A percentile compares a stretch with the other conserved stretches of the same genome.
Evolutionary conservation across 2,888 invertebrate species (phyloP).

Genomic region (Drosophila limbata): DNA sequence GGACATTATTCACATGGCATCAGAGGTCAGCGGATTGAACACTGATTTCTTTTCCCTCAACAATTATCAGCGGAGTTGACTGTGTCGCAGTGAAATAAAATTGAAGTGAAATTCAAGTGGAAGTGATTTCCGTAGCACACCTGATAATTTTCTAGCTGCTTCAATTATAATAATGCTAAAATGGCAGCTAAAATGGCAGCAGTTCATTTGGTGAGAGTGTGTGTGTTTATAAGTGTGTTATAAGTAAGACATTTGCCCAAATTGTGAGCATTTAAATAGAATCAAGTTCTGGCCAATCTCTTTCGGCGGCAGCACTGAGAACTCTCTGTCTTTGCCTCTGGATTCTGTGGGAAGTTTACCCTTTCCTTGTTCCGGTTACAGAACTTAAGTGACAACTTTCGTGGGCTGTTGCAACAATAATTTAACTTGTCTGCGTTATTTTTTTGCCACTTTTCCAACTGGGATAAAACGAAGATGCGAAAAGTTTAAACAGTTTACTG

Average conservation of each 20-base stretch:
- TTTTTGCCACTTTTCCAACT: slow-evolving; percentile 32
- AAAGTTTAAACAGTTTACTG: slow-evolving; percentile 67
- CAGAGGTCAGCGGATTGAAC: too few species aligned
- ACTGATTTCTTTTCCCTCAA: too few species aligned
- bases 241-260: slow-evolving; percentile 39
- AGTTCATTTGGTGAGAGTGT: not conserved
- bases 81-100: too few species aligned
- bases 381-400: slow-evolving; percentile 39
- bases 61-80: too few species aligned
- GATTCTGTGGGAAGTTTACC: slow-evolving; percentile 4
- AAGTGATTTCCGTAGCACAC: too few species aligned
- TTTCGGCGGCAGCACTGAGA: slow-evolving; percentile 7
- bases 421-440: slow-evolving; percentile 50
- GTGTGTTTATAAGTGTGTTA: not conserved
- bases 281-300: slow-evolving; percentile 48
- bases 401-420: slow-evolving; percentile 50
- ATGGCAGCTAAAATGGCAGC: too few species aligned
- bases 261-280: slow-evolving; percentile 64
- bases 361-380: not conserved
- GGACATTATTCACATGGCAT: too few species aligned
- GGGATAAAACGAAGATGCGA: slow-evolving; percentile 42
- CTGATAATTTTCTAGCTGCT: too few species aligned
- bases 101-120: too few species aligned
- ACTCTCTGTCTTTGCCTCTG: not conserved
- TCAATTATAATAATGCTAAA: too few species aligned